Evolutionary conservation across 64 coral and sea anemone species (phyloP).

Genomic region (Stylophora pistillata): DNA sequence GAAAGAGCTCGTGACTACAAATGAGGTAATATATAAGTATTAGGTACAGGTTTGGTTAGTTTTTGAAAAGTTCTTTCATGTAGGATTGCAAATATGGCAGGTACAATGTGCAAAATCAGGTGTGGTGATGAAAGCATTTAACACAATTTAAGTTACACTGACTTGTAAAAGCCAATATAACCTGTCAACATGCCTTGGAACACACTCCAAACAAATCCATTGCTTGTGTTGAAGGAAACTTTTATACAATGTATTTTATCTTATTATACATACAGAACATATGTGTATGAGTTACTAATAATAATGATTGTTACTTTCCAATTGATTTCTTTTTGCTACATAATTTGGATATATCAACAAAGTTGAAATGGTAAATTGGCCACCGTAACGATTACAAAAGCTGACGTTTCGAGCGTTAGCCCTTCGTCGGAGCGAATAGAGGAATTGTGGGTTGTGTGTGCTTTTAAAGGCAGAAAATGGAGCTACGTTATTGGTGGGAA

Average conservation of each 20-base stretch:
- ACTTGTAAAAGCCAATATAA: constrained; percentile 28
- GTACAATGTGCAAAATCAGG: constrained; percentile 13
- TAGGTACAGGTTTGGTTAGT: not conserved
- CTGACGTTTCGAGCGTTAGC: no score
- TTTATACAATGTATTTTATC: not conserved
- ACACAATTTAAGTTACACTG: constrained; percentile 12
- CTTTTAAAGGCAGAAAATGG: no score
- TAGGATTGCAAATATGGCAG: constrained; percentile 16
- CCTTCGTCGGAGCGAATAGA: no score
- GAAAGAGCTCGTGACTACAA: not conserved
- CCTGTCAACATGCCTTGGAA: constrained; percentile 16
- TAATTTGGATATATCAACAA: no score
- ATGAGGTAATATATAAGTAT: not conserved
- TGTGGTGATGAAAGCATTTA: constrained; percentile 37
- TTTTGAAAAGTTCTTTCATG: not conserved
- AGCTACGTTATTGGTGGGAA: no score
- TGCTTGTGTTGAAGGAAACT: constrained; percentile 7
- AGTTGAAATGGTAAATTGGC: no score
- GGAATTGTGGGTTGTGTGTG: no score
- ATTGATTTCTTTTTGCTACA: not conserved
- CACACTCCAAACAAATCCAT: constrained; percentile 33
- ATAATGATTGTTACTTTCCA: not conserved
- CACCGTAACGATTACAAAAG: no score
- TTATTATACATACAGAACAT: constrained; percentile 15
- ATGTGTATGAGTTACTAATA: constrained; percentile 16